phyloP scores from a whole-genome alignment of 2,888 invertebrate species.

The Sericinus montela region DNA sequence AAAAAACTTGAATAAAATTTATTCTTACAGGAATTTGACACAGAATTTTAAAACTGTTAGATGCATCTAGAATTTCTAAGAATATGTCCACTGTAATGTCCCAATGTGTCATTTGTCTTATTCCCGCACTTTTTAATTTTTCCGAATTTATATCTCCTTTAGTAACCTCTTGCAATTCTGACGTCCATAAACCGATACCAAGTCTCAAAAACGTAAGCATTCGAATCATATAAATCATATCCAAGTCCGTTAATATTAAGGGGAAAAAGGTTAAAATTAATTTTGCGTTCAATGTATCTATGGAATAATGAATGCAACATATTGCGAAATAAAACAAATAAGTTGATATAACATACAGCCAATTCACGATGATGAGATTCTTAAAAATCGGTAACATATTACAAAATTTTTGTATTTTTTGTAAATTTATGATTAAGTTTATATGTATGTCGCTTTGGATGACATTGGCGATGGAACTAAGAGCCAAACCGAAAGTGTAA shows the following conservation, averaged over 20 bases:
- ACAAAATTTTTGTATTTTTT: neutral
- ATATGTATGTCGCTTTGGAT: neutral
- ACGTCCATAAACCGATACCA: neutral
- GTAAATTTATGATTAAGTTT: neutral
- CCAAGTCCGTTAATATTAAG: neutral
- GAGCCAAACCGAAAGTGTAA: neutral
- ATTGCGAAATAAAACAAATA: neutral
- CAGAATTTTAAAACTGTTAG: neutral
- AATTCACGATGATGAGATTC: neutral
- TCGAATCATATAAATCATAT: constrained; percentile 4
- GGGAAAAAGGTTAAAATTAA: neutral
- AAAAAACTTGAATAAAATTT: too few relatives aligned
- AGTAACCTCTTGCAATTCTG: neutral
- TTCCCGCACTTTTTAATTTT: neutral
- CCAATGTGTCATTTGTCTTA: neutral
- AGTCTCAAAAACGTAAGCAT: neutral
- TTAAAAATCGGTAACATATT: neutral
- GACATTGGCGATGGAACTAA: neutral
- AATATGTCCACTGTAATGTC: neutral
- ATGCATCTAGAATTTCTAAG: neutral
- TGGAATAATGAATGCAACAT: neutral
- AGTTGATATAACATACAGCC: neutral
- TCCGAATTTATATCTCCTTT: neutral
- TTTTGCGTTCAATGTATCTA: neutral
- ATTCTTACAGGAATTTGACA: constrained; percentile 1